Evolutionary conservation across 2,797 vertebrate species (phyloP).

Genomic region (Sebastes miniatus): DNA sequence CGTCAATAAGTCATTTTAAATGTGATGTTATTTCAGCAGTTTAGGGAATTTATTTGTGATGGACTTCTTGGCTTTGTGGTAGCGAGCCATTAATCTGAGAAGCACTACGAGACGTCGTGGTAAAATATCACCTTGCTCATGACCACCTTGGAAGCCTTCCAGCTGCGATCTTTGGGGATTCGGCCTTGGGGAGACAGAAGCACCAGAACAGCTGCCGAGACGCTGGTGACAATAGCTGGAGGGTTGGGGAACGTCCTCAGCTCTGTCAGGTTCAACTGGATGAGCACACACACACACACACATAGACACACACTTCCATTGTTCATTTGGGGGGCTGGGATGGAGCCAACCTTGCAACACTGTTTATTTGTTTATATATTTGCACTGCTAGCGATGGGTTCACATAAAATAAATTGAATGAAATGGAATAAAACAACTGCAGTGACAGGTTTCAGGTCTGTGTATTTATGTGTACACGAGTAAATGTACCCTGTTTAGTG

Average conservation of each 20-base stretch:
- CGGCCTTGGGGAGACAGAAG: slow-evolving; percentile 77
- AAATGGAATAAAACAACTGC: background rate
- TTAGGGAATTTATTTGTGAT: slow-evolving; percentile 2
- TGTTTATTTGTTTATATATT: background rate
- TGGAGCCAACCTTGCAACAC: background rate
- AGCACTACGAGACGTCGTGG: background rate
- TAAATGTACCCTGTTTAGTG: slow-evolving; percentile 80
- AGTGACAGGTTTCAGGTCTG: background rate
- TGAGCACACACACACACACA: slow-evolving; percentile 20
- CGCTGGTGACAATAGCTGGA: slow-evolving; percentile 74
- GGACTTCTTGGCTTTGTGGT: background rate
- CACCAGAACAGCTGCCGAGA: slow-evolving; percentile 74
- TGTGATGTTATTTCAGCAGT: background rate
- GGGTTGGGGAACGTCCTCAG: slow-evolving; percentile 83
- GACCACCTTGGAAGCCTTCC: slow-evolving; percentile 83
- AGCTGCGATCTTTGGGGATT: slow-evolving; percentile 83
- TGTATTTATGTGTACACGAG: background rate
- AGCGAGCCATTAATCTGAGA: slow-evolving; percentile 4
- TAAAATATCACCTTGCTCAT: slow-evolving; percentile 82
- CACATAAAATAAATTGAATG: background rate
- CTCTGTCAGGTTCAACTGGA: slow-evolving; percentile 83
- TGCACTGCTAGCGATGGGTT: background rate
- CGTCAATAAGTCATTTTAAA: background rate
- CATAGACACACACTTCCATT: slow-evolving; percentile 8
- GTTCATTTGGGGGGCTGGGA: background rate